These are phyloP conservation scores for Tokudaia tokunoshimensis DNA, from an alignment of 2,797 vertebrate genomes.

Conservation along the genomic window DNA sequence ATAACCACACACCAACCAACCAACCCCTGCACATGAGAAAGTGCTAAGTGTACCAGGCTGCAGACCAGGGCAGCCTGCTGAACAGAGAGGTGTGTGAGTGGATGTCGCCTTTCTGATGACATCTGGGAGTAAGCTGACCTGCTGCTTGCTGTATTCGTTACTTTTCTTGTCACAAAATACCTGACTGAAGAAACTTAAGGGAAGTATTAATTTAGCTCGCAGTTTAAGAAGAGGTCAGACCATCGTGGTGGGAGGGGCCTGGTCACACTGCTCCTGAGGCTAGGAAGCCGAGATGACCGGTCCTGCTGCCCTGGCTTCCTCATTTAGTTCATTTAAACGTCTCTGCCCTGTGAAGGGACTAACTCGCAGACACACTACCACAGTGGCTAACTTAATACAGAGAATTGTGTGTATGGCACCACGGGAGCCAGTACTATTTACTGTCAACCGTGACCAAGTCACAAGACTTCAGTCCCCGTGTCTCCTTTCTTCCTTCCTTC, in stretches of 20 bases:
- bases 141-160: background rate
- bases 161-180: background rate
- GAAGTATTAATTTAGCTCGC: background rate
- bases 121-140: background rate
- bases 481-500: background rate
- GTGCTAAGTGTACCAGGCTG: background rate
- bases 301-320: background rate
- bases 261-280: background rate
- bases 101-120: background rate
- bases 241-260: background rate
- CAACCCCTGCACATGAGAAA: background rate
- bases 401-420: background rate
- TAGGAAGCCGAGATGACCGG: background rate
- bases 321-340: too few relatives aligned
- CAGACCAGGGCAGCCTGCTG: background rate
- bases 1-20: background rate
- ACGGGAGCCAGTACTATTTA: background rate
- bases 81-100: background rate
- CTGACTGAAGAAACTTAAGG: background rate
- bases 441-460: background rate
- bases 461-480: background rate
- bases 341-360: background rate
- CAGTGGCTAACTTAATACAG: background rate
- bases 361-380: background rate
- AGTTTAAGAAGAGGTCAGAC: background rate